Conservation (phyloP, 2,888 invertebrate genomes). For the Notodonta ziczac region DNA sequence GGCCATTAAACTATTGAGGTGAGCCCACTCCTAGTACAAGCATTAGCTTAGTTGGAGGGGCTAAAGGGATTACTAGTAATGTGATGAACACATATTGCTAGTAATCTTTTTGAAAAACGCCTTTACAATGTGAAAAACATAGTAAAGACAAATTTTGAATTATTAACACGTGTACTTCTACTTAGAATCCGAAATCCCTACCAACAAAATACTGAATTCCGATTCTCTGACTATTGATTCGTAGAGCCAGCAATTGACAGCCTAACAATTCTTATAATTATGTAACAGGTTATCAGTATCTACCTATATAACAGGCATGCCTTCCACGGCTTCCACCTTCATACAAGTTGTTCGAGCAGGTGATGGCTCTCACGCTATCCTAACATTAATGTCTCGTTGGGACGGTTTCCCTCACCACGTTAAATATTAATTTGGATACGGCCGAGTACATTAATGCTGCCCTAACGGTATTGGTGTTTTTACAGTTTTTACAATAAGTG, state of each 20-base stretch:
- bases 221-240: neutral
- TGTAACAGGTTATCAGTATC: neutral
- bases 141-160: no score
- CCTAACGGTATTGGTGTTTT: conserved; percentile 22
- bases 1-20: no score
- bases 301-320: neutral
- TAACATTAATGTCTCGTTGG: conserved; percentile 57
- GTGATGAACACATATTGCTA: no score
- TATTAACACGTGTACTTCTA: no score
- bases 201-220: neutral
- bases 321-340: neutral
- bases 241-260: neutral
- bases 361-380: conserved; percentile 63
- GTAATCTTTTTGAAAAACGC: no score
- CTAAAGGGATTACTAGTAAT: no score
- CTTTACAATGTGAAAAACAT: no score
- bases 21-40: no score
- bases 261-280: neutral
- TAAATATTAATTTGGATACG: conserved; percentile 65
- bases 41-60: no score
- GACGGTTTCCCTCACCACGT: conserved; percentile 58
- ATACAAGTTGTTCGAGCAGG: conserved; percentile 41
- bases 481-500: conserved; percentile 15
- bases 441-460: conserved; percentile 36
- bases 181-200: no score